Evolutionary conservation across 2,797 vertebrate species (phyloP).

Genomic region (Rhadinocentrus ornatus): DNA sequence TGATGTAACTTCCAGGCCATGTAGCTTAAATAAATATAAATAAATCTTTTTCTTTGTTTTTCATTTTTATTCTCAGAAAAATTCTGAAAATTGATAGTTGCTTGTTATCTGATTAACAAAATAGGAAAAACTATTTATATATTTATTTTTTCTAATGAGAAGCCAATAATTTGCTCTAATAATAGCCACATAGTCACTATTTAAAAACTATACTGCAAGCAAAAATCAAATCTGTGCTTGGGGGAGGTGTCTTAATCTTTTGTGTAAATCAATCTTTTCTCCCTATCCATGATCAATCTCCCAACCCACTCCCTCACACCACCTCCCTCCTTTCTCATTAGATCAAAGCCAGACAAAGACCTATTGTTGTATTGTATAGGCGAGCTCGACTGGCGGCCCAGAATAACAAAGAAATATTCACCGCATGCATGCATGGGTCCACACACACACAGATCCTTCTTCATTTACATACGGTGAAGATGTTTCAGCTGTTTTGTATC

Average conservation of each 20-base stretch:
- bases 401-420: constrained; percentile 45
- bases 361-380: constrained; percentile 55
- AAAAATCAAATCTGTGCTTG: constrained; percentile 14
- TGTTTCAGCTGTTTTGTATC: not conserved
- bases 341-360: constrained; percentile 62
- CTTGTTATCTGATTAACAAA: no score
- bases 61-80: no score
- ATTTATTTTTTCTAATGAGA: not conserved
- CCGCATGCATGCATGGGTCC: not conserved
- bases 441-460: not conserved
- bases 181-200: not conserved
- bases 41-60: no score
- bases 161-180: not conserved
- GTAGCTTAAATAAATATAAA: no score
- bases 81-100: no score
- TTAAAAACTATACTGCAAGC: not conserved
- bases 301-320: not conserved
- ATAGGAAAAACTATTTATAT: no score
- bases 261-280: constrained; percentile 32
- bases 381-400: constrained; percentile 28
- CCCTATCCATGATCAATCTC: constrained; percentile 20
- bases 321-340: constrained; percentile 36
- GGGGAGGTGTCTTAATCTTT: constrained; percentile 29
- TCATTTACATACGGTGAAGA: constrained; percentile 15
- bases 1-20: no score